Base-by-base conservation (phyloP, 2,888 invertebrate species). In the Mesochorus sp. region DNA sequence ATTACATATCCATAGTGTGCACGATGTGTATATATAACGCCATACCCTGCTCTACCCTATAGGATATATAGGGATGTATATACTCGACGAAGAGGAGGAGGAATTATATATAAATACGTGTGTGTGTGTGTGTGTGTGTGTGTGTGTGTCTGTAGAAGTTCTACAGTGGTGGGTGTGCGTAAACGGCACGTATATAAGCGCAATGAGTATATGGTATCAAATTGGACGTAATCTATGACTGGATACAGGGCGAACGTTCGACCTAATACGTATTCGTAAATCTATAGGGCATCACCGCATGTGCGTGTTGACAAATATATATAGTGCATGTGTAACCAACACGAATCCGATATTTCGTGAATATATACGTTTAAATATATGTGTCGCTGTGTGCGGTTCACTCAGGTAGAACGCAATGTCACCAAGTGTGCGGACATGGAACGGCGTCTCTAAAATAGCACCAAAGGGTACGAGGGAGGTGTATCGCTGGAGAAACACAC, bases 191-290 rank as follows among this genome's bases (percentile, higher is more conserved):
- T 62, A 68, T 73, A 62, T 42, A 34, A 55, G 28, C 28, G 17
- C 49, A 80, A 79, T 80, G 78, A 82, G 81, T 84, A 82, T 84
- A 83, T 83, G 83, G 83, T 87, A 88, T 87, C 86, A 86, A 88
- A 88, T 87, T 87, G 87, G 86, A 87, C 86, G 86, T 81, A 81
- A 82, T 76, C 80, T 81, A 76, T 67, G 70, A 80, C 73, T 72
- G 78, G 80, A 81, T 80, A 82, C 72, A 64, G 72, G n/a, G 59
- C 71, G 62, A 57, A 55, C 70, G 70, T 73, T 79, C 70, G 68
- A 71, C 68, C 75, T 75, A 75, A 79, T 81, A 67, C 57, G 73
- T 64, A 77, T 39, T 68, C 49, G 68, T 64, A 39, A 55, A 76
- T 64, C 73, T 57, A 31, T 34, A 47, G 17, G 47, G 26, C 21